Base-by-base conservation (phyloP, 2,888 invertebrate species). In the Buathra laborator region DNA sequence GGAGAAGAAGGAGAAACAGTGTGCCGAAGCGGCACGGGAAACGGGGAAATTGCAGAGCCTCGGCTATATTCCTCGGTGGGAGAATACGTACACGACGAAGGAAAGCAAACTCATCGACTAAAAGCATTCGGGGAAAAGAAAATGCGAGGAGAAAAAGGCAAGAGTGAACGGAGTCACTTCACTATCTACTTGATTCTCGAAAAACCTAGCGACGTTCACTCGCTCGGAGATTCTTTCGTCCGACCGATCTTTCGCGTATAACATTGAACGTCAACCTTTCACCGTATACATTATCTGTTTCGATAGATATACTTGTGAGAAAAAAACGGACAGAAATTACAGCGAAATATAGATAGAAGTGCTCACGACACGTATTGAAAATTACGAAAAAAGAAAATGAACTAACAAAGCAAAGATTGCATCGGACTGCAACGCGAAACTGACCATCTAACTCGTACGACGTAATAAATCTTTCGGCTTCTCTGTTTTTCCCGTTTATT, bases 51-150 rank as follows among this genome's bases (percentile, higher is more conserved):
- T 51, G 64, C 19, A 12, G 53, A 19, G 19, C 66, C 7, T 37
- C 46, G 79, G 75, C 44, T 68, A 64, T 77, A 77, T 72, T 43
- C 43, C 29, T 71, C 71, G 62, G 56, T 59, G 89, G 87, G 87
- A 88, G 87, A 82, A 76, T 24, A 77, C 75, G 74, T 67, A 64
- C 46, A 74, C 88, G 90, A 90, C 90, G 90, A 89, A 89, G 91
- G 91, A 92, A 91, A 91, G 91, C 90, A 88, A 92, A 91, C 92
- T 94, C 94, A 94, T 94, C 93, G 93, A 92, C 94, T 94, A 93
- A 94, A 94, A 94, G 94, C 93, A 93, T 94, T 90, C 90, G 90
- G 90, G 89, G 86, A 91, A 91, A 82, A 82, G 84, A 78, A 83
- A 82, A 78, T 78, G 72, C 80, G 48, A 46, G 68, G 48, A 78